Conservation (phyloP, 2,797 vertebrate genomes). For the Eulemur coronatus region DNA sequence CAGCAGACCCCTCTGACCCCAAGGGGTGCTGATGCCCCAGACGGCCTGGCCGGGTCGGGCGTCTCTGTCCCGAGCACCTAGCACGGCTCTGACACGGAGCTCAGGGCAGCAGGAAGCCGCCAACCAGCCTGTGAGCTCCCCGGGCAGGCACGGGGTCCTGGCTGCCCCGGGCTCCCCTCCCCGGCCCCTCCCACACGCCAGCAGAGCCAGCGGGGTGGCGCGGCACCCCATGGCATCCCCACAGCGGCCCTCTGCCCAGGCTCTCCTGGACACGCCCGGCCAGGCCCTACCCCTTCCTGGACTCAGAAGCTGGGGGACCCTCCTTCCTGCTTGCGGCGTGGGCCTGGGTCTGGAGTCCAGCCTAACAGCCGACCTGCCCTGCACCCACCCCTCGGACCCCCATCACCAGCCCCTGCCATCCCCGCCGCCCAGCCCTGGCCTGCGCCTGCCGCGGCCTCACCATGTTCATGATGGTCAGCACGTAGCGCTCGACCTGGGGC, state of each 20-base stretch:
- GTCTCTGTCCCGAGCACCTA: background rate
- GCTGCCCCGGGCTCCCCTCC: no score
- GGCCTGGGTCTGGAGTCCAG: background rate
- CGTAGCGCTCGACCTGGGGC: slow-evolving; percentile 91
- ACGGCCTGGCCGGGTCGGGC: background rate
- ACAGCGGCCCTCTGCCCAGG: background rate
- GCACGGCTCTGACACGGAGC: background rate
- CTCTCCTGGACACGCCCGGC: background rate
- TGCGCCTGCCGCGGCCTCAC: slow-evolving; percentile 83
- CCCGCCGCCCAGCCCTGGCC: rapidly evolving
- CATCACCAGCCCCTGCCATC: background rate
- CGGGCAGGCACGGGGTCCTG: background rate
- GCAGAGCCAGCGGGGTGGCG: background rate
- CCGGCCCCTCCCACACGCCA: background rate
- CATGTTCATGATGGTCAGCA: slow-evolving; percentile 98
- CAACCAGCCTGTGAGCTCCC: background rate
- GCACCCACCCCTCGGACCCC: background rate
- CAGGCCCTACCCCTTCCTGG: background rate
- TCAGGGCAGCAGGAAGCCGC: background rate
- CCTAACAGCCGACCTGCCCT: background rate
- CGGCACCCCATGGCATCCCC: background rate
- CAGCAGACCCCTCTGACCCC: background rate
- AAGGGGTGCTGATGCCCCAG: background rate
- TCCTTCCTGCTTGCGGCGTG: no score
- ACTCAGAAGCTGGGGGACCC: background rate